A percentile compares a stretch with the other conserved stretches of the same genome.
Conservation (phyloP, 1,140 invertebrate species). For the Pissodes strobi region DNA sequence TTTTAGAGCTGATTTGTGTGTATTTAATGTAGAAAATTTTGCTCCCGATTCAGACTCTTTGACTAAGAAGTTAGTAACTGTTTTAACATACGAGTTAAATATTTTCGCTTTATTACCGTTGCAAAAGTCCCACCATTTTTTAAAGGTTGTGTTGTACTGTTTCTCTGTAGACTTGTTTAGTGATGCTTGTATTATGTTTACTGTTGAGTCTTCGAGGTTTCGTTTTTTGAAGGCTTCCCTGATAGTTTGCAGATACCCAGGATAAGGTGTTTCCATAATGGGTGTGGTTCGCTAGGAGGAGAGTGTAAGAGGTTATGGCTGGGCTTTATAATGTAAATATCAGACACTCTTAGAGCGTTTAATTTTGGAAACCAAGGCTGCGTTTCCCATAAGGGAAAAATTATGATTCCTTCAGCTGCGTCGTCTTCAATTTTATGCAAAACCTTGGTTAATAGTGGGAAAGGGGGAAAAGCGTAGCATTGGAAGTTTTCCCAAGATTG, state of each 20-base stretch:
- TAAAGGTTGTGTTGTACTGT: background rate
- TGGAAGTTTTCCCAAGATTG: background rate
- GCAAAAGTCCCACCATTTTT: background rate
- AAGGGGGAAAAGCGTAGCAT: background rate
- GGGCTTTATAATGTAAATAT: background rate
- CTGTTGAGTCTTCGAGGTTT: background rate
- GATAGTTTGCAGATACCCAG: background rate
- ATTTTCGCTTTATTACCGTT: too few relatives aligned
- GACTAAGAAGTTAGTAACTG: background rate
- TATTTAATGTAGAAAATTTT: background rate
- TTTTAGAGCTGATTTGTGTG: too few relatives aligned
- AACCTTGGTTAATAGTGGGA: background rate
- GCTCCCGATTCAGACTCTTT: background rate
- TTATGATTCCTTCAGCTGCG: background rate
- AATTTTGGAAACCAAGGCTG: background rate
- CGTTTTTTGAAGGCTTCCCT: background rate
- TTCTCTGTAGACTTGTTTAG: background rate
- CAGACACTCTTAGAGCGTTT: background rate
- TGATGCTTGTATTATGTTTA: background rate
- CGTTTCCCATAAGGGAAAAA: background rate
- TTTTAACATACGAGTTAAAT: background rate
- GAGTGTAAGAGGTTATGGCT: background rate
- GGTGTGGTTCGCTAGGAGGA: background rate
- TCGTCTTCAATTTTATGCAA: background rate
- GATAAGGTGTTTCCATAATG: too few relatives aligned